Base-by-base conservation (phyloP, 2,113 vertebrate genomes). In the Chitala chitala region DNA sequence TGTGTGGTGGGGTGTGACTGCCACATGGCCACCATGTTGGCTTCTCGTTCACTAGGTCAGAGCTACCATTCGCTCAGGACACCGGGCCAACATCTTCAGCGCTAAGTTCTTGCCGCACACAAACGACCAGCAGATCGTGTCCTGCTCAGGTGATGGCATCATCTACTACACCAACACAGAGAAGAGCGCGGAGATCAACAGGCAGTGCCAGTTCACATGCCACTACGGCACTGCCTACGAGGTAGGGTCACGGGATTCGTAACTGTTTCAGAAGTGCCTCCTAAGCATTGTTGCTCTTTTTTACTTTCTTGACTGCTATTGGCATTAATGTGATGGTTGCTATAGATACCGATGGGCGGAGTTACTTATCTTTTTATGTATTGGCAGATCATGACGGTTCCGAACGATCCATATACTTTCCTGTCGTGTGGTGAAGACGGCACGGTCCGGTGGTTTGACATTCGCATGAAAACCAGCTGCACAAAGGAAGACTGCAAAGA, bases 401-500 rank as follows among this genome's bases (percentile, higher is more conserved):
- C 96, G 74, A 98, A 96, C 79, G 97, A 99, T 87, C 96, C 96
- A 20, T 98, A 95, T 79, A 98, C 96, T 66, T 98, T 99, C 81
- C 90, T 99, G 74, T 99, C 97, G 6, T 99, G 97, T 80, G 97
- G 97, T 78, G 97, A 99, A 87, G 96, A 99, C 76, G 97, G 97
- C 78, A 99, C 96, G 0, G 97, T 99, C 65, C 88, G 97, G 77
- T 98, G 97, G 97, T 98, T 98, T 83, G 97, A 99, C 86, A 92
- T 96, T 38, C 93, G 96, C 83, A 95, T 89, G 73, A 98, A 98
- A 90, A 98, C 95, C 4, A 98, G 94, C 88, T 99, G 97, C 86
- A 95, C 93, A 58, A 98, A 98, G 85, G 96, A 98, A 90, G 94
- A 99, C 84, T 99, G 97, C 87, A 98, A 98, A 95, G 97, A 98